Percentiles rank a stretch among this genome's conserved stretches.
Evolutionary conservation across 2,888 invertebrate genomes (phyloP).

Genomic region (Parascotia fuliginaria): DNA sequence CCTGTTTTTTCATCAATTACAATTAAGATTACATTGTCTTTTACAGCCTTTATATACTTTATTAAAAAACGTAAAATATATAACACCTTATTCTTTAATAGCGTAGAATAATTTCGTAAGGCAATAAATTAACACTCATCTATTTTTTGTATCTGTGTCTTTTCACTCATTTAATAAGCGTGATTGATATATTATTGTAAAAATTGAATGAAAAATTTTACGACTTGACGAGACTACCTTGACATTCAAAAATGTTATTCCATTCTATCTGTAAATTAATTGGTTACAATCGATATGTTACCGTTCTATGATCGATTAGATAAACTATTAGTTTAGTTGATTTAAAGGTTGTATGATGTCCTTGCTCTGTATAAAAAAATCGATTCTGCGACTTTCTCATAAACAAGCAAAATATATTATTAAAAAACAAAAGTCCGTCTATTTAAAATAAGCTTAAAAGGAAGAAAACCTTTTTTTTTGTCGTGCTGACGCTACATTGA

Average conservation of each 20-base stretch:
- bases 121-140: neutral
- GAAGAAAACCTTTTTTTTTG: too few relatives aligned
- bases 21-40: neutral
- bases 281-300: conserved; percentile 1
- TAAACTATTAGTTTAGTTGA: neutral
- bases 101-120: neutral
- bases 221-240: conserved; percentile 28
- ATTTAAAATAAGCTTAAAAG: too few relatives aligned
- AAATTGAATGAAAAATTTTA: conserved; percentile 13
- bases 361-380: neutral
- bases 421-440: too few relatives aligned
- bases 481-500: too few relatives aligned
- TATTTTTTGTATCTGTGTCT: neutral
- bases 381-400: too few relatives aligned
- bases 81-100: neutral
- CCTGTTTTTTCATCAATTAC: neutral
- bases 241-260: conserved; percentile 29
- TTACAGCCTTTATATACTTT: neutral
- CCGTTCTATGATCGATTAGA: neutral
- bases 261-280: too few relatives aligned
- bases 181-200: conserved; percentile 15
- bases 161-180: conserved; percentile 16
- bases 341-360: neutral
- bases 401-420: too few relatives aligned
- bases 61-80: neutral